Conservation (phyloP, 2,797 vertebrate species). For the Anguilla anguilla region DNA sequence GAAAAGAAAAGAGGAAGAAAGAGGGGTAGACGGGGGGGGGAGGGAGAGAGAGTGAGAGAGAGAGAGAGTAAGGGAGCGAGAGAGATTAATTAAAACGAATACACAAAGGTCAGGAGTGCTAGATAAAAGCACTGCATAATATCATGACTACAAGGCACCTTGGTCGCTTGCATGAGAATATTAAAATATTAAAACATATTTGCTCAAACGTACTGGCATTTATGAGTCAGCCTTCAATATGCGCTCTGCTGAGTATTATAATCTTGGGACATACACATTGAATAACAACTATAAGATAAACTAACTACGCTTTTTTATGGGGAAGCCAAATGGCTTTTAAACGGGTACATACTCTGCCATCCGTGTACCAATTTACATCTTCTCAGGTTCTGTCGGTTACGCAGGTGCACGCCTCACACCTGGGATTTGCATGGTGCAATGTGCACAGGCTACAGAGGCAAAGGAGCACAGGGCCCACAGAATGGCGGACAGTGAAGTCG, state of each 20-base stretch:
- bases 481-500: constrained; percentile 34
- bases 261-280: neutral
- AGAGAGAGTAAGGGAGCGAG: neutral
- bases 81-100: neutral
- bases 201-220: neutral
- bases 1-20: neutral
- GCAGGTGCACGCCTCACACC: neutral
- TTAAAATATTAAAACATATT: neutral
- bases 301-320: neutral
- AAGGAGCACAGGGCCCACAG: constrained; percentile 43
- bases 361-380: neutral
- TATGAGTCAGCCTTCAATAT: neutral
- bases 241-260: neutral
- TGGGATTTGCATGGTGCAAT: constrained; percentile 42
- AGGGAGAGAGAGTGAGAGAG: neutral
- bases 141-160: neutral
- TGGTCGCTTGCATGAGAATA: neutral
- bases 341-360: neutral
- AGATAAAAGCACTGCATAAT: neutral
- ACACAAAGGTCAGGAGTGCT: neutral
- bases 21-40: neutral
- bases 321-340: neutral
- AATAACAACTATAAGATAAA: neutral
- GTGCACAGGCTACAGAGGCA: constrained; percentile 35
- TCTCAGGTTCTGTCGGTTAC: neutral